Percentiles rank a stretch among this genome's conserved stretches.
Evolutionary conservation across 2,113 vertebrate species (phyloP).

Genomic region (Acanthochromis polyacanthus): DNA sequence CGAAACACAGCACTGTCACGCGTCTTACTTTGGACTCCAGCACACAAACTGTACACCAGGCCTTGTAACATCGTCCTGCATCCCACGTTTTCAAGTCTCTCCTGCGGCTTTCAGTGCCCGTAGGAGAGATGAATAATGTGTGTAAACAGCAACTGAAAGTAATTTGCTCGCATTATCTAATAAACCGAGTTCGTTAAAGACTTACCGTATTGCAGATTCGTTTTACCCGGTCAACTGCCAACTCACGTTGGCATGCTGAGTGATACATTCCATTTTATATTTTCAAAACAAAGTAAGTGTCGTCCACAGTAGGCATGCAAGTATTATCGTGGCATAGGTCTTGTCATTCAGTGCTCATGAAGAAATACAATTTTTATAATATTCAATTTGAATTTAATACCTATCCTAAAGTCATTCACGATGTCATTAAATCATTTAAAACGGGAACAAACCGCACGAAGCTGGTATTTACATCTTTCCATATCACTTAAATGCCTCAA

Average conservation of each 20-base stretch:
- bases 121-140: neutral
- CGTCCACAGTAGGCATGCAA: too few relatives aligned
- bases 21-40: neutral
- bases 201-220: neutral
- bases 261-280: neutral
- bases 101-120: neutral
- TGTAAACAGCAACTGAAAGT: neutral
- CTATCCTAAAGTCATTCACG: neutral
- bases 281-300: neutral
- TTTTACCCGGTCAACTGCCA: neutral
- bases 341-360: too few relatives aligned
- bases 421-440: neutral
- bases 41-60: neutral
- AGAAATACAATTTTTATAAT: too few relatives aligned
- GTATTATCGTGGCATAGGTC: too few relatives aligned
- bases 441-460: neutral
- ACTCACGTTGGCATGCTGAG: neutral
- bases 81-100: neutral
- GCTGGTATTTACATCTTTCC: neutral
- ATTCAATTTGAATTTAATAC: too few relatives aligned
- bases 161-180: neutral
- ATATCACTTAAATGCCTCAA: slow-evolving; percentile 39
- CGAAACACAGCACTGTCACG: too few relatives aligned
- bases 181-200: neutral
- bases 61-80: neutral